A percentile compares a stretch with the other conserved stretches of the same genome.
These are phyloP conservation scores for Hyles lineata DNA, from an alignment of 2,888 invertebrate genomes.

Conservation along the genomic window DNA sequence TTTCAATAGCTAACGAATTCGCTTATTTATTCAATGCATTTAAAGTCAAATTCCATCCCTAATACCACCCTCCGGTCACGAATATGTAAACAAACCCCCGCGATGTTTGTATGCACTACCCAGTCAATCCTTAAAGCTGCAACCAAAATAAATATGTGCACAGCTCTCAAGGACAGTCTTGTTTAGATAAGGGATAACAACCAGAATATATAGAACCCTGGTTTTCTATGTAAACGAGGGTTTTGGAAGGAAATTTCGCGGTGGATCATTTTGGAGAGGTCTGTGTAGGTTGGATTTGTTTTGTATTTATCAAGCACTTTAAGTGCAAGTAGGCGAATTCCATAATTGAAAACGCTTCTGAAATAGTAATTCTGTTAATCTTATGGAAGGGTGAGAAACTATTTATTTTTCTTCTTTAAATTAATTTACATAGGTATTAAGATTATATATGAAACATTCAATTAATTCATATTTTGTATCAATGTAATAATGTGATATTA, in stretches of 20 bases:
- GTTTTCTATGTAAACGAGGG: neutral
- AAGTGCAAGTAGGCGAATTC: neutral
- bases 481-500: too few species aligned
- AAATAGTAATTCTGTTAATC: neutral
- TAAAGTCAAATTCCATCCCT: conserved; percentile 2
- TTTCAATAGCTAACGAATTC: neutral
- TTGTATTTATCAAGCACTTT: neutral
- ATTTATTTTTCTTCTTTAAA: too few species aligned
- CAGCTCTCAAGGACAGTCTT: conserved; percentile 66
- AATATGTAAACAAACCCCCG: conserved; percentile 55
- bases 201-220: conserved; percentile 7
- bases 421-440: too few species aligned
- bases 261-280: neutral
- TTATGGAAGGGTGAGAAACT: too few species aligned
- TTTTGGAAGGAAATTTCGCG: neutral
- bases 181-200: conserved; percentile 45
- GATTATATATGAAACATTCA: too few species aligned
- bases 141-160: conserved; percentile 78
- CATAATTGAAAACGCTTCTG: neutral
- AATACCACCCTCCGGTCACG: conserved; percentile 35
- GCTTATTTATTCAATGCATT: neutral
- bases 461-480: too few species aligned
- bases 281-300: neutral
- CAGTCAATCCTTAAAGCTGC: conserved; percentile 67
- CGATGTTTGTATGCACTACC: conserved; percentile 74